Evolutionary conservation across 2,888 invertebrate species (phyloP).

Genomic region (Lumbricus terrestris): DNA sequence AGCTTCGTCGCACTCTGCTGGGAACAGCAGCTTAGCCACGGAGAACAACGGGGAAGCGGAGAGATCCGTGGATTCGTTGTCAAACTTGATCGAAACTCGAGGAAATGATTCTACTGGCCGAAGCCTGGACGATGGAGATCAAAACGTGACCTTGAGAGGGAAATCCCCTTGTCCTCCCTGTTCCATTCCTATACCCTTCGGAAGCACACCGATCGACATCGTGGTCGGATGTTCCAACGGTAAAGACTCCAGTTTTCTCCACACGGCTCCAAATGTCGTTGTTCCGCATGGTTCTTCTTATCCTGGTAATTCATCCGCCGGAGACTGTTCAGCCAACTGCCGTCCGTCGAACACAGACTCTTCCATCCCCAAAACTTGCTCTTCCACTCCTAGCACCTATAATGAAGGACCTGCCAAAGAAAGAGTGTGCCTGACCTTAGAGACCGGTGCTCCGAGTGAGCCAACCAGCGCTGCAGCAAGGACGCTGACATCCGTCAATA

Average conservation of each 20-base stretch:
- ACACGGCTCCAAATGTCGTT: background rate
- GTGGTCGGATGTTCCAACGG: background rate
- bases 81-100: background rate
- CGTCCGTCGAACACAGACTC: background rate
- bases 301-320: background rate
- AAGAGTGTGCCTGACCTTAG: background rate
- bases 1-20: background rate
- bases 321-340: background rate
- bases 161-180: background rate
- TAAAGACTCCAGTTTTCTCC: background rate
- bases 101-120: background rate
- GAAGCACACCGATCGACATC: background rate
- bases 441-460: background rate
- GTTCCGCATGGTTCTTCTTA: background rate
- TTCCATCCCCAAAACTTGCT: background rate
- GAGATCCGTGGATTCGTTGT: background rate
- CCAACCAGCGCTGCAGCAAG: background rate
- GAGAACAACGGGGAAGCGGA: background rate
- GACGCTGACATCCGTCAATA: background rate
- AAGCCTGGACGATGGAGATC: background rate
- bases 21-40: background rate
- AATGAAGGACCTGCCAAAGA: background rate
- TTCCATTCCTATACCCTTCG: background rate
- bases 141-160: background rate
- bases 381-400: background rate